Percentiles rank a stretch among this genome's conserved stretches.
Evolutionary conservation across 2,797 vertebrate genomes (phyloP).

Genomic region (Nasua narica): DNA sequence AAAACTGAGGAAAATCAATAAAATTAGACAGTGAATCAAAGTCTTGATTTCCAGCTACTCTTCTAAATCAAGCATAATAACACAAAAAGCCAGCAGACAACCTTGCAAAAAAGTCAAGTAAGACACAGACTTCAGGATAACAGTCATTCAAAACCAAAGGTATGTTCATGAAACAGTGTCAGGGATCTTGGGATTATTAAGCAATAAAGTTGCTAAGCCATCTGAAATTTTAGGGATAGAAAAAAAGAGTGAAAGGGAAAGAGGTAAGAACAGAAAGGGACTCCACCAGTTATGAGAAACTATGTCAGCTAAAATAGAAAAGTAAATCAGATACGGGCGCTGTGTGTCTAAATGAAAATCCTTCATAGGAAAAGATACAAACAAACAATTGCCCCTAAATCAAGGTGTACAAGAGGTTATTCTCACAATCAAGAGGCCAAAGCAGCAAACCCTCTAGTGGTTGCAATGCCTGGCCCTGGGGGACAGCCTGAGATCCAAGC

Average conservation of each 20-base stretch:
- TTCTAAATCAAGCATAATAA: constrained; percentile 21
- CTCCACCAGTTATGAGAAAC: neutral
- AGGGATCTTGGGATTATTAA: neutral
- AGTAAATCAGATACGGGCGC: neutral
- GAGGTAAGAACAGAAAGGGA: neutral
- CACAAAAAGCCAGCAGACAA: neutral
- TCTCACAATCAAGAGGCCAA: constrained; percentile 26
- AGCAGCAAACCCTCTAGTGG: neutral
- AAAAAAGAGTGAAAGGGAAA: neutral
- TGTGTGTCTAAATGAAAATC: neutral
- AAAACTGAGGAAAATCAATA: constrained; percentile 39
- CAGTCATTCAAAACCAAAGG: neutral
- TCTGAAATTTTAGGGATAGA: neutral
- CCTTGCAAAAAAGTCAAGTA: neutral
- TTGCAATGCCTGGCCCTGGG: neutral
- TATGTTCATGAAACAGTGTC: neutral
- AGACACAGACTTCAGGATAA: neutral
- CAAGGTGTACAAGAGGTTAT: neutral
- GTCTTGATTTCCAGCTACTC: constrained; percentile 19
- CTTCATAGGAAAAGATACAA: constrained; percentile 10
- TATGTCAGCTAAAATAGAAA: neutral
- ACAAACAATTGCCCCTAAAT: neutral
- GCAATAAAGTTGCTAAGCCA: constrained; percentile 15
- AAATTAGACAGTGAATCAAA: neutral
- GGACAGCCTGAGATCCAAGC: neutral